Percentiles rank a stretch among this genome's conserved stretches.
These are phyloP conservation scores for Bambusicola thoracicus DNA, from an alignment of 2,113 vertebrate species.

Conservation along the genomic window DNA sequence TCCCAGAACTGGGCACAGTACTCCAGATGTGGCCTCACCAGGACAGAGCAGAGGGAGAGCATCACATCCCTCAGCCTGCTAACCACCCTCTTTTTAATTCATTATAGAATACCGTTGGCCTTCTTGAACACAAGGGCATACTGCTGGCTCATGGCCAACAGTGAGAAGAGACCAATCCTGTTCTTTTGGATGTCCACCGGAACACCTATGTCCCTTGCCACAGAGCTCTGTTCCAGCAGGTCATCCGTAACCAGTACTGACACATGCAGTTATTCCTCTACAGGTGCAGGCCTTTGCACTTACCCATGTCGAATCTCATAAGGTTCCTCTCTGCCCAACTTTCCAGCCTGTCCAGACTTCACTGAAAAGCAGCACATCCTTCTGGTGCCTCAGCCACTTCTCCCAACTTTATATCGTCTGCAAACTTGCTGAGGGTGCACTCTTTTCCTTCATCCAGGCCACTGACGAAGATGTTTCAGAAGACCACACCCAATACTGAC, in stretches of 20 bases:
- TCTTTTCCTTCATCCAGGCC: background rate
- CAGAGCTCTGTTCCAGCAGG: background rate
- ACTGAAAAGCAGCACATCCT: background rate
- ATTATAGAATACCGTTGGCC: background rate
- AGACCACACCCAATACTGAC: background rate
- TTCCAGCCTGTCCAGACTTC: background rate
- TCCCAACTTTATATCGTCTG: background rate
- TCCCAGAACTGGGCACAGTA: background rate
- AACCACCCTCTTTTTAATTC: too few relatives aligned
- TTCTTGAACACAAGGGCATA: background rate
- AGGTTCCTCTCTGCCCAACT: background rate
- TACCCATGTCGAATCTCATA: background rate
- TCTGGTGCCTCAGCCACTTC: background rate
- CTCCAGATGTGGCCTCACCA: background rate
- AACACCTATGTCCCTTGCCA: background rate
- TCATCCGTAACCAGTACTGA: background rate
- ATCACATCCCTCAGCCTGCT: background rate
- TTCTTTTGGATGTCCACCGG: background rate
- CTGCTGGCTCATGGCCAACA: background rate
- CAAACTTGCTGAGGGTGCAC: background rate
- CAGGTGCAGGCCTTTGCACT: background rate
- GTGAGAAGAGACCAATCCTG: too few relatives aligned
- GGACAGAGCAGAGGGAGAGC: background rate
- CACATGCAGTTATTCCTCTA: background rate
- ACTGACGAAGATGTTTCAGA: background rate